phyloP scores from a whole-genome alignment of 2,888 invertebrate genomes.

The Apantesis nais region DNA sequence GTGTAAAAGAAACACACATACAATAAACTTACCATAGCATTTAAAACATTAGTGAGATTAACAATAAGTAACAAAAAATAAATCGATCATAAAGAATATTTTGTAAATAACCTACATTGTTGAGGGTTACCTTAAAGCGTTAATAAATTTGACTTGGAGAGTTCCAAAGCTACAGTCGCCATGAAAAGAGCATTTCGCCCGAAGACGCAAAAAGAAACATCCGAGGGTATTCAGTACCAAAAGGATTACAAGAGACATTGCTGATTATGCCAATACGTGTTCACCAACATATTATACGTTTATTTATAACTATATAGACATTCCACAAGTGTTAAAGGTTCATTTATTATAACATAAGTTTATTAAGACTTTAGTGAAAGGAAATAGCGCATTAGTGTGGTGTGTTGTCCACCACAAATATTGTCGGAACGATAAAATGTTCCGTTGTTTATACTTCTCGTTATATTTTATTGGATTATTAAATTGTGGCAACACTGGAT shows the following conservation, averaged over 20 bases:
- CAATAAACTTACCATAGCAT: too few relatives aligned
- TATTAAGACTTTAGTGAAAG: constrained; percentile 36
- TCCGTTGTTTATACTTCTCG: constrained; percentile 31
- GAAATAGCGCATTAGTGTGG: constrained; percentile 26
- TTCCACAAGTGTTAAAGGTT: constrained; percentile 3
- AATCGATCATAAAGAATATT: background rate
- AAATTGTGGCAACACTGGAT: constrained; percentile 29
- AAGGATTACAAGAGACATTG: background rate
- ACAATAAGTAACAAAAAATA: background rate
- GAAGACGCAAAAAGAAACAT: background rate
- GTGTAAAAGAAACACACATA: background rate
- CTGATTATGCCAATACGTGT: too few relatives aligned
- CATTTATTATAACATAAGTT: constrained; percentile 14
- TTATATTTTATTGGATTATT: constrained; percentile 31
- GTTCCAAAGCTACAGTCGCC: background rate
- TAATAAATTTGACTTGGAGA: background rate
- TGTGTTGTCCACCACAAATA: too few relatives aligned
- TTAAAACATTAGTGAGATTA: background rate
- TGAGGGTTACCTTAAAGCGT: background rate
- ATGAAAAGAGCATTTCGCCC: background rate
- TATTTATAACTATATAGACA: background rate
- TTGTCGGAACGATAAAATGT: constrained; percentile 23
- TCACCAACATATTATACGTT: background rate
- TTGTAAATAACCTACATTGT: background rate
- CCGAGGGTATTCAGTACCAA: background rate